Conservation (phyloP, 2,888 invertebrate genomes). For the Helleia helle region DNA sequence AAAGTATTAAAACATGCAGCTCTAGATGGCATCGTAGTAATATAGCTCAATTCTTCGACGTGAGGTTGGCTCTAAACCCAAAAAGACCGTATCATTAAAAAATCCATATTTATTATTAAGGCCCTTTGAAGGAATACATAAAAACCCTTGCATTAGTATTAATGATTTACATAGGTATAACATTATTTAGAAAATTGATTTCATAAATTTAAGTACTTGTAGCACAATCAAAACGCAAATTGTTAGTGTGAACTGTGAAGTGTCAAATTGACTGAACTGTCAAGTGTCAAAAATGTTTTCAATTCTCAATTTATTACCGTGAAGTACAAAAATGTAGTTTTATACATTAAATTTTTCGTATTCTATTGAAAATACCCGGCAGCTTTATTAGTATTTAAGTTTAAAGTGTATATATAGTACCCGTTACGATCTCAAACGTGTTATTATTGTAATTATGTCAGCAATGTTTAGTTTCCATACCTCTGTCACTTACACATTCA, state of each 20-base stretch:
- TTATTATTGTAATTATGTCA: slow-evolving; percentile 8
- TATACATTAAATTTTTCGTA: background rate
- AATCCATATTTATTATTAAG: too few species aligned
- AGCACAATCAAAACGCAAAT: background rate
- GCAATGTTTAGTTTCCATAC: slow-evolving; percentile 21
- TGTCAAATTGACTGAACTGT: slow-evolving; percentile 8
- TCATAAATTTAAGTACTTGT: too few species aligned
- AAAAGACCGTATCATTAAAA: too few species aligned
- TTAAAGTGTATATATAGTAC: background rate
- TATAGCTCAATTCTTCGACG: too few species aligned
- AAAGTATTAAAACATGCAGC: too few species aligned
- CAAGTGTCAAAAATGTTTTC: slow-evolving; percentile 13
- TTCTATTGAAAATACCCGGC: background rate
- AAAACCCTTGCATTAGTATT: too few species aligned
- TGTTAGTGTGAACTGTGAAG: slow-evolving; percentile 5
- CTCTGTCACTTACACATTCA: slow-evolving; percentile 22
- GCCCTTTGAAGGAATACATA: too few species aligned
- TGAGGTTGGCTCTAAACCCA: too few species aligned
- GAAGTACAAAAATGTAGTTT: slow-evolving; percentile 3
- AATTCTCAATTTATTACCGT: slow-evolving; percentile 1
- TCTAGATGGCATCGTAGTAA: too few species aligned
- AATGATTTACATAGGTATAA: too few species aligned
- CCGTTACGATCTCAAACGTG: background rate
- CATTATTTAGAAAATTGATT: too few species aligned
- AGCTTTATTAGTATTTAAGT: background rate